These are phyloP conservation scores for Xylocopa sonorina DNA, from an alignment of 1,140 invertebrate species.

Conservation along the genomic window DNA sequence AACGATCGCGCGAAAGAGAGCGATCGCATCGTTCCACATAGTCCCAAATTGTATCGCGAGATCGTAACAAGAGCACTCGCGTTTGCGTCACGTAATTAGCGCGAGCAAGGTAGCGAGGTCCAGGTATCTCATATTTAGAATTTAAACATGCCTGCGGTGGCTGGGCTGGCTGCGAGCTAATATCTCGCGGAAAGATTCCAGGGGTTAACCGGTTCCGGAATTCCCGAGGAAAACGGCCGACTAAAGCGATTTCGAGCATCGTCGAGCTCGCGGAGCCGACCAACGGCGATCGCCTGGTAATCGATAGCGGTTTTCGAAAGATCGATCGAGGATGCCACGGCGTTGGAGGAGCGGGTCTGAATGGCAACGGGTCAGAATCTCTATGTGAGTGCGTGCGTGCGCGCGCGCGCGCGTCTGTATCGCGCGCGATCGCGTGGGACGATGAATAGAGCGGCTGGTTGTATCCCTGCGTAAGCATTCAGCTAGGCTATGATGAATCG, in stretches of 20 bases:
- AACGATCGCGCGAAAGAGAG: background rate
- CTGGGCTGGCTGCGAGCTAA: conserved; percentile 3
- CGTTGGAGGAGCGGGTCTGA: background rate
- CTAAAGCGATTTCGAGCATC: background rate
- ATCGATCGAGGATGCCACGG: background rate
- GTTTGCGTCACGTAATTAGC: conserved; percentile 43
- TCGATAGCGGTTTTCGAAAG: background rate
- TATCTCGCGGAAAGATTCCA: conserved; percentile 8
- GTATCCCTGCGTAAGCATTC: conserved; percentile 50
- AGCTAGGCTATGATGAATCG: conserved; percentile 72
- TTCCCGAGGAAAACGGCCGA: background rate
- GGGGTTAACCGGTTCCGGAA: background rate
- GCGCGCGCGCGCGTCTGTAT: too few species aligned
- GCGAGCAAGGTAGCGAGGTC: conserved; percentile 28
- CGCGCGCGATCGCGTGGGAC: conserved; percentile 39
- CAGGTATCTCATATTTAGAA: conserved; percentile 39
- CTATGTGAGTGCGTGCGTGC: too few species aligned
- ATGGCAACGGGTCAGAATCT: too few species aligned
- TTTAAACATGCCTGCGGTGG: conserved; percentile 16
- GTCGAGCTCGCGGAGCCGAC: background rate
- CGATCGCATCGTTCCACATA: background rate
- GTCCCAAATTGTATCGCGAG: background rate
- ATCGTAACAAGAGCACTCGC: conserved; percentile 29
- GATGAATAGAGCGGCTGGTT: conserved; percentile 47
- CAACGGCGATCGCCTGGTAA: too few species aligned